Conservation (phyloP, 2,888 invertebrate genomes). For the Xestia xanthographa region DNA sequence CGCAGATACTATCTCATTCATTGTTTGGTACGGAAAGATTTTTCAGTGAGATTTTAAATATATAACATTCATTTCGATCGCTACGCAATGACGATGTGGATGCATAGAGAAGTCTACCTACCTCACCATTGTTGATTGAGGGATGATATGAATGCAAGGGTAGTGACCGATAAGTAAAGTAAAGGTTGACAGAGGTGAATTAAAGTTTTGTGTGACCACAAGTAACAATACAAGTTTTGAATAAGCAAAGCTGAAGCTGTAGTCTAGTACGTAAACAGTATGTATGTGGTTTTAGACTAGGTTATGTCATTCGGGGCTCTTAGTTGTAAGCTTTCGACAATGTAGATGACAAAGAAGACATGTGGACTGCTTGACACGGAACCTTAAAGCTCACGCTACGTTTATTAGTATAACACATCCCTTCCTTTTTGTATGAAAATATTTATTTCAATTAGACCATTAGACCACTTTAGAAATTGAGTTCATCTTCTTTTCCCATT, state of each 20-base stretch:
- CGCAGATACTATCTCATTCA: conserved; percentile 7
- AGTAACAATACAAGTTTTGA: background rate
- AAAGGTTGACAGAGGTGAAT: background rate
- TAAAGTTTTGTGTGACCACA: background rate
- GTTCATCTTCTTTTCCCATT: too few species aligned
- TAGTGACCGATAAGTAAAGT: too few species aligned
- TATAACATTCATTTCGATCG: background rate
- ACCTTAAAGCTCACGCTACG: too few species aligned
- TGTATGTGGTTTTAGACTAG: background rate
- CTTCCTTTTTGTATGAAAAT: too few species aligned
- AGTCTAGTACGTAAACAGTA: background rate
- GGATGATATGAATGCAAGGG: background rate
- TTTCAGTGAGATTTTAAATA: background rate
- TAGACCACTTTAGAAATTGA: too few species aligned
- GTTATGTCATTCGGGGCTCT: background rate
- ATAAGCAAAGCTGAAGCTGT: background rate
- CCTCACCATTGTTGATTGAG: background rate
- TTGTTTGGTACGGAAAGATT: background rate
- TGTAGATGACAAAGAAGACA: background rate
- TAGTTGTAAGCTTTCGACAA: background rate
- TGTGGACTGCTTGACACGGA: too few species aligned
- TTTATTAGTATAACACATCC: too few species aligned
- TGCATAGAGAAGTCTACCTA: background rate
- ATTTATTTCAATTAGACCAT: too few species aligned
- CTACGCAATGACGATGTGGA: background rate